Evolutionary conservation across 2,797 vertebrate genomes (phyloP).

Genomic region (Hephaestus fuliginosus): DNA sequence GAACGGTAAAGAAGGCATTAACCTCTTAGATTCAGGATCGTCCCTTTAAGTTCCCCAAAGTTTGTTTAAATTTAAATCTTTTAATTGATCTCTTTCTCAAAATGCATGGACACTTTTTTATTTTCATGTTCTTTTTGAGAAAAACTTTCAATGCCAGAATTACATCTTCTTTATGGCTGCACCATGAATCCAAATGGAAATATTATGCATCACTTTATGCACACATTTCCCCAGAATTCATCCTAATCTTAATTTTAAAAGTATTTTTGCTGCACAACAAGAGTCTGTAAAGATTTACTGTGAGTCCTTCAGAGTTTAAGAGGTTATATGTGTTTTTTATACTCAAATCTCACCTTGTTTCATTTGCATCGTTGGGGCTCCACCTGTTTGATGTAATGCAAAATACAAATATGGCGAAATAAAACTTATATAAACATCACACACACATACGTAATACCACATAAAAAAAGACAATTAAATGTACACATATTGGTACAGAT

Average conservation of each 20-base stretch:
- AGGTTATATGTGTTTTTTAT: conserved; percentile 23
- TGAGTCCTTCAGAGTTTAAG: neutral
- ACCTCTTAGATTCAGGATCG: conserved; percentile 6
- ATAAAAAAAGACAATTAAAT: neutral
- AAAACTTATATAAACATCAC: neutral
- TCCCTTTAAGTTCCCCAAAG: neutral
- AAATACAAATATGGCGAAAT: neutral
- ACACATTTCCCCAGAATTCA: neutral
- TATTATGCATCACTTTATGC: neutral
- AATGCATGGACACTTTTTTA: neutral
- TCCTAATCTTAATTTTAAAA: neutral
- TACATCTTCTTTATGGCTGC: neutral
- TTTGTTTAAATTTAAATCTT: neutral
- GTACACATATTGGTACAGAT: neutral
- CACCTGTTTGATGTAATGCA: neutral
- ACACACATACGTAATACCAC: too few relatives aligned
- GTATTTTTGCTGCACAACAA: neutral
- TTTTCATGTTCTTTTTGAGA: too few relatives aligned
- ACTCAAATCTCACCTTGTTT: neutral
- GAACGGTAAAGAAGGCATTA: neutral
- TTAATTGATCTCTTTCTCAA: neutral
- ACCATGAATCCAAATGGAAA: neutral
- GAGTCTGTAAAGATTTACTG: neutral
- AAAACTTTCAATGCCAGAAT: neutral
- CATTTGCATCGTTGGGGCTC: conserved; percentile 15